A percentile compares a stretch with the other conserved stretches of the same genome.
Evolutionary conservation across 2,113 vertebrate species (phyloP).

Genomic region (Myrmophylax atrothorax): DNA sequence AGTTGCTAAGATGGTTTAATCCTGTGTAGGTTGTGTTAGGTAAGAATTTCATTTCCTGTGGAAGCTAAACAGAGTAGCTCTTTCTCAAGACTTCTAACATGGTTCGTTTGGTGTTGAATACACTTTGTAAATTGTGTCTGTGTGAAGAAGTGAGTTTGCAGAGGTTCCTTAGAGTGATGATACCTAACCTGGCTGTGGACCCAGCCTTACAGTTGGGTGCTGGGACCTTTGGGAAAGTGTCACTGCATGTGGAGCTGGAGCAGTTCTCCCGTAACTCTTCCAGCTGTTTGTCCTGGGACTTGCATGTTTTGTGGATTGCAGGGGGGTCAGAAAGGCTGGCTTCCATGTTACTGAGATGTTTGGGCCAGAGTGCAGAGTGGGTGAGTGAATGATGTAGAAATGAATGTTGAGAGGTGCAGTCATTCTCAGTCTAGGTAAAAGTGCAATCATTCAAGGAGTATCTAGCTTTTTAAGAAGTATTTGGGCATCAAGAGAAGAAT

Average conservation of each 20-base stretch:
- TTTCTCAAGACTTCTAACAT: background rate
- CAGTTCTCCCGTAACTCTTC: background rate
- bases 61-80: background rate
- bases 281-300: background rate
- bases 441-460: background rate
- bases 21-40: background rate
- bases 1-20: background rate
- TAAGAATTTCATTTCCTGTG: background rate
- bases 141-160: background rate
- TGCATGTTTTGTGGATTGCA: background rate
- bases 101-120: background rate
- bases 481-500: background rate
- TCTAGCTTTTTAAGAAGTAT: background rate
- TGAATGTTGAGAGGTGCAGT: background rate
- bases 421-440: background rate
- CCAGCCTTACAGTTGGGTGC: background rate
- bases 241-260: background rate
- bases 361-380: background rate
- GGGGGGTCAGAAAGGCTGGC: background rate
- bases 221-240: background rate
- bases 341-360: background rate
- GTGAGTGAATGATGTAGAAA: background rate
- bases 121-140: background rate
- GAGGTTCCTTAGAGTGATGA: background rate
- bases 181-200: background rate